These are phyloP conservation scores for Halocynthia roretzi DNA, from an alignment of 23 tunicate genomes.

Conservation along the genomic window DNA sequence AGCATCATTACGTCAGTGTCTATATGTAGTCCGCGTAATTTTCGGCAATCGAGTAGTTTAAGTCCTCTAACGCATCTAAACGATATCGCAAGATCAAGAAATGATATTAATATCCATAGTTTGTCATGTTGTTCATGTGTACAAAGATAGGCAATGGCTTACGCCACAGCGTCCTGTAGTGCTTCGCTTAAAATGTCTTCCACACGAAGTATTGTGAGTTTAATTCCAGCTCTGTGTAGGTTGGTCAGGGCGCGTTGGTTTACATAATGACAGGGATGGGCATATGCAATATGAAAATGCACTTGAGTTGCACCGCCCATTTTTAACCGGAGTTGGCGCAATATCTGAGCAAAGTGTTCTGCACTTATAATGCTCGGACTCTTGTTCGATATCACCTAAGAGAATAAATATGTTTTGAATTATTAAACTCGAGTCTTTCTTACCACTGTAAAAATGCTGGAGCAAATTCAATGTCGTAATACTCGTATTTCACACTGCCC, in stretches of 20 bases:
- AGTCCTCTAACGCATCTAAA: constrained; percentile 21
- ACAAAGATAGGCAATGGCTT: not conserved
- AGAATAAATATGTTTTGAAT: not conserved
- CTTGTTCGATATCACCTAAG: constrained; percentile 41
- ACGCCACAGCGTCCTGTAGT: constrained; percentile 30
- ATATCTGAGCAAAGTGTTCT: constrained; percentile 41
- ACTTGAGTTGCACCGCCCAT: constrained; percentile 11
- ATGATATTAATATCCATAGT: not conserved
- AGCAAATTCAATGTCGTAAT: not conserved
- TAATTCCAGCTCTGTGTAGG: constrained; percentile 52
- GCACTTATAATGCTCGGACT: constrained; percentile 68
- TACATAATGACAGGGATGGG: constrained; percentile 61
- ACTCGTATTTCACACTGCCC: constrained; percentile 31
- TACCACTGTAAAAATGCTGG: not conserved
- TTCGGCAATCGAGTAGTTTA: not conserved
- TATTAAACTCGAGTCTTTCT: too few species aligned
- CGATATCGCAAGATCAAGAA: not conserved
- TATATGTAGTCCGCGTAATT: constrained; percentile 30
- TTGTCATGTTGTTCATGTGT: too few species aligned
- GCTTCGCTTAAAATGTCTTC: constrained; percentile 51
- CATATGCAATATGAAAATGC: constrained; percentile 29
- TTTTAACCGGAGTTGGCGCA: constrained; percentile 25
- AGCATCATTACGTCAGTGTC: constrained; percentile 30
- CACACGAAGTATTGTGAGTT: constrained; percentile 32
- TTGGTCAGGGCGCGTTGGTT: constrained; percentile 52